phyloP scores from a whole-genome alignment of 2,888 invertebrate species.

The Meliscaeva auricollis region DNA sequence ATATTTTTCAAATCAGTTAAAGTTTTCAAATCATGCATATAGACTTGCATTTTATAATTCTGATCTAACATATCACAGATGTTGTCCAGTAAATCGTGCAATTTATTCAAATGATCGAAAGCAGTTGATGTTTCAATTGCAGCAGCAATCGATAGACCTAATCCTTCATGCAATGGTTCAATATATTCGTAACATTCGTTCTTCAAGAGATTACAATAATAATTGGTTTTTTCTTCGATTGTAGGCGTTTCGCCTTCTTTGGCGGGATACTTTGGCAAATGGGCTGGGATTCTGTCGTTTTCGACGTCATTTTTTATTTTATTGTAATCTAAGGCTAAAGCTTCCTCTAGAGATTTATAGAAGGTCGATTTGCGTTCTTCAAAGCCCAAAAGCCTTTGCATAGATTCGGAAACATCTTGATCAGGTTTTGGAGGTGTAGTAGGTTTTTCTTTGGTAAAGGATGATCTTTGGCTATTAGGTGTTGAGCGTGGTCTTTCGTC shows the following conservation, averaged over 20 bases:
- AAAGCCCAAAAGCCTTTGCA: conserved; percentile 79
- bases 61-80: conserved; percentile 89
- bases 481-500: conserved; percentile 56
- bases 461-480: conserved; percentile 58
- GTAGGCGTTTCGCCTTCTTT: conserved; percentile 47
- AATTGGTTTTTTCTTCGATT: conserved; percentile 55
- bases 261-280: conserved; percentile 60
- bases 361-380: conserved; percentile 79
- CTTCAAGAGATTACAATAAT: conserved; percentile 79
- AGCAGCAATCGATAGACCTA: conserved; percentile 86
- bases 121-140: conserved; percentile 87
- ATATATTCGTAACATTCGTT: conserved; percentile 82
- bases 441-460: conserved; percentile 76
- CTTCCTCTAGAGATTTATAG: conserved; percentile 79
- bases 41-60: conserved; percentile 88
- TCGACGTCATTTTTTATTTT: conserved; percentile 69
- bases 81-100: conserved; percentile 91
- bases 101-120: conserved; percentile 91
- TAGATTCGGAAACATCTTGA: conserved; percentile 75
- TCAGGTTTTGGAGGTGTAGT: conserved; percentile 75
- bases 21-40: conserved; percentile 90
- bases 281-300: conserved; percentile 59
- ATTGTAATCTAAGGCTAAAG: conserved; percentile 78
- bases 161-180: conserved; percentile 85
- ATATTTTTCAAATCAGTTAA: conserved; percentile 88